Base-by-base conservation (phyloP, 2,797 vertebrate species). In the Tachyglossus aculeatus region DNA sequence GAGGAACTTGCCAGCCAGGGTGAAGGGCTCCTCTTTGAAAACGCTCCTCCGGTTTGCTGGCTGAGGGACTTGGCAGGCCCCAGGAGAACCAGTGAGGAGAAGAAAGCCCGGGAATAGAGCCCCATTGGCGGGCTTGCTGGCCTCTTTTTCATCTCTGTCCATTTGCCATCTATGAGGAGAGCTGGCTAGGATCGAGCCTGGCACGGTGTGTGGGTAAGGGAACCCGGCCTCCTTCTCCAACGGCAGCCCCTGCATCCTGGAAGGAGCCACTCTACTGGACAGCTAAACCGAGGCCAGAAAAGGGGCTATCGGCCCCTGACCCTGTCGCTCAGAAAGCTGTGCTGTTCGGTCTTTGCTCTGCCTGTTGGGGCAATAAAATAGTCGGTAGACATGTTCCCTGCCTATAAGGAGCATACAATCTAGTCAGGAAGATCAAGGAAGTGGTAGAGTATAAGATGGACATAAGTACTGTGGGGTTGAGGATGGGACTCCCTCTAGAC, bases 1-100 rank as follows among this genome's bases (percentile, higher is more conserved):
- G 43, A 77, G 75, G 72, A 36, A 65, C 6, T 13, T 74, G 68
- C 68, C 83, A 85, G 76, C 59, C 71, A 71, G 78, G 69, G 48
- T 19, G 40, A 60, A 78, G 3, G 55, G 47, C 27, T 51, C 4
- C 3, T 71, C 77, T 77, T 67, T 75, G 52, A 43, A 60, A 73
- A 44, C 5, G 61, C n/a, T 58, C 60, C 77, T 83, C 36, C 43
- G 2, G 67, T 68, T 80, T 81, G 66, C 36, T 64, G 54, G 31
- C 71, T 57, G 32, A 51, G 62, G 82, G 71, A 80, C 51, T 27
- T 74, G 66, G 67, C 72, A 34, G 29, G 22, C 69, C 32, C 36
- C 19, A 66, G 61, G 38, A 74, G 58, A 32, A 38, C 44, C 29
- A n/a, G 45, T 9, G 5, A 5, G 1, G 81, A 63, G 78, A 51